phyloP scores from a whole-genome alignment of 2,888 invertebrate species.

The Xestia ashworthii region DNA sequence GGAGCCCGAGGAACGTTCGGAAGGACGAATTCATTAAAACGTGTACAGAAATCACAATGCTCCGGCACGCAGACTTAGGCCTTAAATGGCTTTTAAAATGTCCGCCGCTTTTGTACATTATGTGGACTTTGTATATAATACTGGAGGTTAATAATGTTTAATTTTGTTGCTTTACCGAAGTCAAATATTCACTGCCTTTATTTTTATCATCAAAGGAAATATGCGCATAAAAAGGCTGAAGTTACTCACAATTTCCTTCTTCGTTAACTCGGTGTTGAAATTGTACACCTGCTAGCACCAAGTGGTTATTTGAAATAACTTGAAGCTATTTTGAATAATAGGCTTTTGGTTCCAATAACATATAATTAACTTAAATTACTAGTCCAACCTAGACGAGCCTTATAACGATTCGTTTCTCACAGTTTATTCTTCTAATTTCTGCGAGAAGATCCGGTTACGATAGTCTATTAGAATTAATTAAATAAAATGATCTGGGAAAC shows the following conservation, averaged over 20 bases:
- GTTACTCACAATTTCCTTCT: conserved; percentile 34
- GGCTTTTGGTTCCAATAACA: conserved; percentile 48
- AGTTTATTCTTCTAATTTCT: conserved; percentile 52
- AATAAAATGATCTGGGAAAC: conserved; percentile 44
- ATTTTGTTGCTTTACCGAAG: conserved; percentile 49
- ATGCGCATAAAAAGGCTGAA: conserved; percentile 43
- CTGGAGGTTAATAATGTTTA: conserved; percentile 56
- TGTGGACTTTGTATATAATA: conserved; percentile 61
- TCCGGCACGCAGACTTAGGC: conserved; percentile 77
- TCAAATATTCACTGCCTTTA: conserved; percentile 43
- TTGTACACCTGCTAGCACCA: conserved; percentile 41
- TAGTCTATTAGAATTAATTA: conserved; percentile 53
- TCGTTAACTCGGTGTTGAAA: conserved; percentile 35
- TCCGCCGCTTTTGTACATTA: conserved; percentile 69
- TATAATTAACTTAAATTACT: conserved; percentile 56
- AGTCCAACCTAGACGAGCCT: conserved; percentile 27
- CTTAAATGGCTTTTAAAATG: conserved; percentile 80
- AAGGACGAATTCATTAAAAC: conserved; percentile 88
- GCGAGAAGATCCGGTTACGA: conserved; percentile 53
- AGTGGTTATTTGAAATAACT: conserved; percentile 39
- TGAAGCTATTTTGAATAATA: conserved; percentile 57
- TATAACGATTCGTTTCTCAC: conserved; percentile 50
- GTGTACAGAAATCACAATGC: conserved; percentile 87
- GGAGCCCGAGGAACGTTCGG: conserved; percentile 81
- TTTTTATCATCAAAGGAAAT: conserved; percentile 47